phyloP scores from a whole-genome alignment of 2,888 invertebrate species.

The Dastarcus helophoroides region DNA sequence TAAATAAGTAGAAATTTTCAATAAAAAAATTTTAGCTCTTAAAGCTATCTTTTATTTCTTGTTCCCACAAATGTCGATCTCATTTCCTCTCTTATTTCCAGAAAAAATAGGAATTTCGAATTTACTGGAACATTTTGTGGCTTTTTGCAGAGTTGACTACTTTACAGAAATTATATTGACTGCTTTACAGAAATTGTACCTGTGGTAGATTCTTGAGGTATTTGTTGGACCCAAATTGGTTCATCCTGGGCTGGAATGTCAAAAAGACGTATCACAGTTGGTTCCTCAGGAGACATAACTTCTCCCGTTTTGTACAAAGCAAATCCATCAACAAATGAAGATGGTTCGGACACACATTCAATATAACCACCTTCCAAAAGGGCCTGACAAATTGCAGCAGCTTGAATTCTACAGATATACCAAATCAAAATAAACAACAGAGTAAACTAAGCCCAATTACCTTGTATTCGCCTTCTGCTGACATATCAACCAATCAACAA shows the following conservation, averaged over 20 bases:
- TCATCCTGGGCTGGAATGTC: constrained; percentile 40
- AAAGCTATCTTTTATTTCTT: too few relatives aligned
- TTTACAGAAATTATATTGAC: too few relatives aligned
- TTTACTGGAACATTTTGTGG: too few relatives aligned
- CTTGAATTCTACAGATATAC: constrained; percentile 49
- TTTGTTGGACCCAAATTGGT: constrained; percentile 48
- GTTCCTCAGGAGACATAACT: constrained; percentile 25
- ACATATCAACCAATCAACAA: constrained; percentile 74
- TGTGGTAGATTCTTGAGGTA: constrained; percentile 28
- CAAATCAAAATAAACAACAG: neutral
- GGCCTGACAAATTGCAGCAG: constrained; percentile 65
- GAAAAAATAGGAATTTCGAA: too few relatives aligned
- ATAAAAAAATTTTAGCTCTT: too few relatives aligned
- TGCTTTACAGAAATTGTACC: too few relatives aligned
- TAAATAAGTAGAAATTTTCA: too few relatives aligned
- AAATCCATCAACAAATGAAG: constrained; percentile 39
- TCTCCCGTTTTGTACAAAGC: constrained; percentile 39
- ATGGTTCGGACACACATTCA: constrained; percentile 50
- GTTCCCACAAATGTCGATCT: too few relatives aligned
- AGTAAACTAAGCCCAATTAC: constrained; percentile 36
- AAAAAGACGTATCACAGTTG: constrained; percentile 26
- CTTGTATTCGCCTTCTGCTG: constrained; percentile 66
- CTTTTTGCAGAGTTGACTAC: too few relatives aligned
- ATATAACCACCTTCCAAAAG: constrained; percentile 65
- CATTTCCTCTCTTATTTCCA: too few relatives aligned